Percentiles rank a stretch among this genome's conserved stretches.
Evolutionary conservation across 1,140 invertebrate species (phyloP).

Genomic region (Thaumetopoea pityocampa): DNA sequence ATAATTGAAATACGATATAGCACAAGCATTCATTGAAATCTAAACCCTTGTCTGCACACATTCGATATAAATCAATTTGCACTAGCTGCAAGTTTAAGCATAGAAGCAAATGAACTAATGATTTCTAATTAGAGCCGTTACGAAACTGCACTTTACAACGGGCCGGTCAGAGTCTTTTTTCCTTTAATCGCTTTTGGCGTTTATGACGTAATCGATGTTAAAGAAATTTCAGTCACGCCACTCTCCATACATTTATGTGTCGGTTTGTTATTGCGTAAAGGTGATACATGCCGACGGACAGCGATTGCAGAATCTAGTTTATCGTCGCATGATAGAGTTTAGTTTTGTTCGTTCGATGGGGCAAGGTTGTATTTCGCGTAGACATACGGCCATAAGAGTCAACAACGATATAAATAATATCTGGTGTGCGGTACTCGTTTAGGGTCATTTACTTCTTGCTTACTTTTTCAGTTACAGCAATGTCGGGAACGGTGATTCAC

Average conservation of each 20-base stretch:
- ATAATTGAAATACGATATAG: slow-evolving; percentile 56
- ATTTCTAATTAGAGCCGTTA: slow-evolving; percentile 41
- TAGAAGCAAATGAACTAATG: slow-evolving; percentile 35
- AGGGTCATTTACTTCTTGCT: slow-evolving; percentile 59
- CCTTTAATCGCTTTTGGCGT: slow-evolving; percentile 19
- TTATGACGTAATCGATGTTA: slow-evolving; percentile 42
- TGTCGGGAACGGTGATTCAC: slow-evolving; percentile 22
- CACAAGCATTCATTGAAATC: slow-evolving; percentile 35
- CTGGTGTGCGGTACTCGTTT: slow-evolving; percentile 53
- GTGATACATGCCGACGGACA: slow-evolving; percentile 23
- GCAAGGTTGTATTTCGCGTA: slow-evolving; percentile 10
- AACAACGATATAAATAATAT: slow-evolving; percentile 66
- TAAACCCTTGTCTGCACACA: slow-evolving; percentile 37
- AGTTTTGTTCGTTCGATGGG: slow-evolving; percentile 14
- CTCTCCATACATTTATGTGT: slow-evolving; percentile 43
- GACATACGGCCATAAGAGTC: slow-evolving; percentile 36
- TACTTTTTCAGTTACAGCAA: slow-evolving; percentile 38
- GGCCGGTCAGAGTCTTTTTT: slow-evolving; percentile 41
- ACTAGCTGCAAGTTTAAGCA: slow-evolving; percentile 21
- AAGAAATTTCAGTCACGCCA: slow-evolving; percentile 59
- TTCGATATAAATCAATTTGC: slow-evolving; percentile 39
- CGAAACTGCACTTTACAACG: slow-evolving; percentile 41
- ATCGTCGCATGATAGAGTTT: slow-evolving; percentile 19
- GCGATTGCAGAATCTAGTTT: slow-evolving; percentile 23
- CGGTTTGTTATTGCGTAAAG: slow-evolving; percentile 28